A percentile compares a stretch with the other conserved stretches of the same genome.
Conservation (phyloP, 2,888 invertebrate species). For the Stictocephala bisonia region DNA sequence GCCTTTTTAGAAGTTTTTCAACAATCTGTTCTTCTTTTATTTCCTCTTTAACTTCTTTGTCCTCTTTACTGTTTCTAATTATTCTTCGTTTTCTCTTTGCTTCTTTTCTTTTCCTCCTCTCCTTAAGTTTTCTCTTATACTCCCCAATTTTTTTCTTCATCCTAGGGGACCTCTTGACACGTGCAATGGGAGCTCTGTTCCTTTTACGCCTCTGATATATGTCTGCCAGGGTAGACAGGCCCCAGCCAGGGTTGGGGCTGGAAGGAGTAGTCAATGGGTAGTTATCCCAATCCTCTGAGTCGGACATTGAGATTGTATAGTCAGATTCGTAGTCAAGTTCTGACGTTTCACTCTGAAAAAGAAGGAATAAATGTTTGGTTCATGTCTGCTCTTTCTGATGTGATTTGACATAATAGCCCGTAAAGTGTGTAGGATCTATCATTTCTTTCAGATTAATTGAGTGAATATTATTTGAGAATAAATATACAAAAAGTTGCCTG, state of each 20-base stretch:
- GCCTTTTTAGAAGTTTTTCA: constrained; percentile 3
- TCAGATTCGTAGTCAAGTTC: constrained; percentile 28
- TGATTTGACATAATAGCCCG: no score
- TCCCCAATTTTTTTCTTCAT: constrained; percentile 10
- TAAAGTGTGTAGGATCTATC: no score
- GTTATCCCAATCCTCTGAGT: constrained; percentile 27
- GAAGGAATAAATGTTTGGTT: constrained; percentile 34
- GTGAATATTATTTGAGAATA: no score
- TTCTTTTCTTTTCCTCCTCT: constrained; percentile 2
- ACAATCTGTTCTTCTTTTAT: neutral
- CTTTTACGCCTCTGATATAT: constrained; percentile 13
- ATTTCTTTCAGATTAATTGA: no score
- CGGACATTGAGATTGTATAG: constrained; percentile 30
- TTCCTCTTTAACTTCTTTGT: constrained; percentile 25
- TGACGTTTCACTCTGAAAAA: constrained; percentile 34
- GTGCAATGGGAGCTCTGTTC: neutral
- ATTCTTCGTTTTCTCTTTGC: neutral
- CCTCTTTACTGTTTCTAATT: constrained; percentile 26
- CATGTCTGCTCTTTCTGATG: no score
- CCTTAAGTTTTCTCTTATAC: constrained; percentile 11
- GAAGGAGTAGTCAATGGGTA: constrained; percentile 25
- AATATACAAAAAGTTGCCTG: no score
- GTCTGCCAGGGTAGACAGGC: constrained; percentile 20
- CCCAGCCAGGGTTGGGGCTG: constrained; percentile 18
- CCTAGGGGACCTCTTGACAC: constrained; percentile 12